These are phyloP conservation scores for Oxyura jamaicensis DNA, from an alignment of 2,113 vertebrate species.

Conservation along the genomic window DNA sequence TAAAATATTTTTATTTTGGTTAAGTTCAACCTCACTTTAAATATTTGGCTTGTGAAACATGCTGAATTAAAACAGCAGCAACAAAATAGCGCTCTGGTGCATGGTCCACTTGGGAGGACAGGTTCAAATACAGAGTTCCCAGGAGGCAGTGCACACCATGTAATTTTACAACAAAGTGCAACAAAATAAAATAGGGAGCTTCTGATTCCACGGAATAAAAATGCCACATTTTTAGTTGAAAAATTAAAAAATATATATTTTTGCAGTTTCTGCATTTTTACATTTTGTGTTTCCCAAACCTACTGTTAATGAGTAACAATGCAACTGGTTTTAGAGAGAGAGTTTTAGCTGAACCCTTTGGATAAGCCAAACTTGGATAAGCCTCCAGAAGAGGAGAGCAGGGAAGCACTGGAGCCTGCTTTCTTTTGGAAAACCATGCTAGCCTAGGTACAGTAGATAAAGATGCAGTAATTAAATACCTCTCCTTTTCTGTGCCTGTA, in stretches of 20 bases:
- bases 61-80: background rate
- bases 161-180: background rate
- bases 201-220: background rate
- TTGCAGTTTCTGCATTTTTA: background rate
- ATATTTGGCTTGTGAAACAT: background rate
- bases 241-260: background rate
- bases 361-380: background rate
- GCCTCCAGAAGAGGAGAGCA: background rate
- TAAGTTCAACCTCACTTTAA: background rate
- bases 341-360: background rate
- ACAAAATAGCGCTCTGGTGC: background rate
- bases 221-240: background rate
- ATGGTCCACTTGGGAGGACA: background rate
- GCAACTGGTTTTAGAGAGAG: background rate
- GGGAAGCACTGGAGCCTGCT: fast-evolving
- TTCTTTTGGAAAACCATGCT: background rate
- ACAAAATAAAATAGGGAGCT: background rate
- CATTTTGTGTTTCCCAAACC: background rate
- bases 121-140: background rate
- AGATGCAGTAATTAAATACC: background rate
- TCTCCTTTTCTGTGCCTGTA: background rate
- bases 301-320: background rate
- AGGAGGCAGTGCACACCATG: background rate
- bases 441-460: background rate
- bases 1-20: background rate